These are phyloP conservation scores for Sphaeridia pumilis DNA, from an alignment of 2,888 invertebrate genomes.

Conservation along the genomic window DNA sequence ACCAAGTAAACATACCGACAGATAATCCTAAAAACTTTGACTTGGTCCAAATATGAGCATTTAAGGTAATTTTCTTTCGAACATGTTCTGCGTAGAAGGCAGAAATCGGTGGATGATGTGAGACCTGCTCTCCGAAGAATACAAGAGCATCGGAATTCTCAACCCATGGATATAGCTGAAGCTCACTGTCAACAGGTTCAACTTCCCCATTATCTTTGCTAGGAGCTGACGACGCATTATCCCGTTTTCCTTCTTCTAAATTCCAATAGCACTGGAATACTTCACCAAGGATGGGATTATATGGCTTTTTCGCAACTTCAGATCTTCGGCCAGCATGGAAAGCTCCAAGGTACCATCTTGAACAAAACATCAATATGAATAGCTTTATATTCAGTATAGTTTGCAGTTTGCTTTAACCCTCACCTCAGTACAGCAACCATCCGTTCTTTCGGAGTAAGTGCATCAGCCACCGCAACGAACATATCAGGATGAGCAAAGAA, in stretches of 20 bases:
- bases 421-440: constrained; percentile 74
- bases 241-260: constrained; percentile 41
- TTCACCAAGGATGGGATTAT: constrained; percentile 96
- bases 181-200: background rate
- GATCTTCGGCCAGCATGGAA: constrained; percentile 98
- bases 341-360: constrained; percentile 90
- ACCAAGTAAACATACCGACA: too few relatives aligned
- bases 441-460: constrained; percentile 69
- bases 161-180: constrained; percentile 29
- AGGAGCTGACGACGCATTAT: constrained; percentile 8
- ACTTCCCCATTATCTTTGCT: background rate
- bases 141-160: constrained; percentile 30
- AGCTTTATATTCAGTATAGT: background rate
- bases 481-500: constrained; percentile 92
- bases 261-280: constrained; percentile 85
- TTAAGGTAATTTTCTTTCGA: constrained; percentile 76
- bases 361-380: background rate
- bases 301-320: constrained; percentile 95
- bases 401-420: background rate
- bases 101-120: constrained; percentile 98
- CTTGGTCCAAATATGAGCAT: constrained; percentile 97
- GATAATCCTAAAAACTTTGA: constrained; percentile 97
- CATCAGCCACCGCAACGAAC: constrained; percentile 68
- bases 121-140: constrained; percentile 96
- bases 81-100: constrained; percentile 97